Conservation (phyloP, 2,797 vertebrate genomes). For the Pipistrellus nathusii region DNA sequence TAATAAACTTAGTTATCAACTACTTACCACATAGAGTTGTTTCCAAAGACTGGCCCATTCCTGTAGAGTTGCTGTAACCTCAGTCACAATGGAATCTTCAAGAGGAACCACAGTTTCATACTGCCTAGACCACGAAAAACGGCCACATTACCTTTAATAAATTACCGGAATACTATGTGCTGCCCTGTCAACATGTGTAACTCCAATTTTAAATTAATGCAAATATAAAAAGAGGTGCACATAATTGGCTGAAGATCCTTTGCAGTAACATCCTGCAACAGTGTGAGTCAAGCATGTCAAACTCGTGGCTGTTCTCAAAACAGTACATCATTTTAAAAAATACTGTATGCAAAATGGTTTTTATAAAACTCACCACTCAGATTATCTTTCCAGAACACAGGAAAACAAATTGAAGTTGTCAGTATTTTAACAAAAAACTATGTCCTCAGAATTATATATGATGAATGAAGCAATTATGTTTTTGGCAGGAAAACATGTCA, state of each 20-base stretch:
- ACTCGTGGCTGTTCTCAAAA: neutral
- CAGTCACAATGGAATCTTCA: constrained; percentile 95
- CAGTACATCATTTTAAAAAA: neutral
- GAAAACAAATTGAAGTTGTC: constrained; percentile 44
- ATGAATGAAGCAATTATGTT: constrained; percentile 19
- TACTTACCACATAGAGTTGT: constrained; percentile 97
- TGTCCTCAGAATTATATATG: constrained; percentile 38
- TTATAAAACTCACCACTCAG: constrained; percentile 45
- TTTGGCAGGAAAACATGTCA: constrained; percentile 40
- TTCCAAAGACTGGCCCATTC: constrained; percentile 98
- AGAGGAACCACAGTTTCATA: constrained; percentile 95
- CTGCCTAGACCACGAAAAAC: constrained; percentile 88
- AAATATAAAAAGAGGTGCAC: constrained; percentile 11
- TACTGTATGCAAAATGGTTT: neutral
- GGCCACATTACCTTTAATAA: constrained; percentile 39
- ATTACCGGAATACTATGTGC: neutral
- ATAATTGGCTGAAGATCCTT: neutral
- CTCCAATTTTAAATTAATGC: constrained; percentile 42
- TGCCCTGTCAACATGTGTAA: constrained; percentile 14
- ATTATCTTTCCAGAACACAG: neutral
- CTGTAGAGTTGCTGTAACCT: constrained; percentile 95
- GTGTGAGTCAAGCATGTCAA: neutral
- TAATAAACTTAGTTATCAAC: constrained; percentile 11
- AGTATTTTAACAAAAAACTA: constrained; percentile 45
- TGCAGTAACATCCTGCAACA: neutral